Evolutionary conservation across 2,113 vertebrate genomes (phyloP).

Genomic region (Prionailurus bengalensis): DNA sequence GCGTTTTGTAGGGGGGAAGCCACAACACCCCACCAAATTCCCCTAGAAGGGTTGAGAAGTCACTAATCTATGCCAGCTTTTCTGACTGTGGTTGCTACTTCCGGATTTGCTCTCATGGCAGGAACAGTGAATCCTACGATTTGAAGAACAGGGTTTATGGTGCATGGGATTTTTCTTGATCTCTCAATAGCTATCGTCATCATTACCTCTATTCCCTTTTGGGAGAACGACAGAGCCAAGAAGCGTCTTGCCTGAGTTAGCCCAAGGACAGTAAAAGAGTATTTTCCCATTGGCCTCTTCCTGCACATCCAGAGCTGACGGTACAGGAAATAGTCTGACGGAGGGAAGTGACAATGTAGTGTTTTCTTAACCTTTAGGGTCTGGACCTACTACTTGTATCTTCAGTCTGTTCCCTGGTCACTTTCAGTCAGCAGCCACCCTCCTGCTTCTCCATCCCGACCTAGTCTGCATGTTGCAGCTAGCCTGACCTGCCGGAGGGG

Average conservation of each 20-base stretch:
- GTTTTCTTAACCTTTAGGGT: not conserved
- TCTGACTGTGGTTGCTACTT: not conserved
- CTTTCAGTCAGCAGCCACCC: not conserved
- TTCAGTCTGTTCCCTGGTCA: not conserved
- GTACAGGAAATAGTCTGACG: not conserved
- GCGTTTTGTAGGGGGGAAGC: not conserved
- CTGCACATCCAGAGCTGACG: not conserved
- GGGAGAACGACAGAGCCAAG: not conserved
- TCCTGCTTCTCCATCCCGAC: not conserved
- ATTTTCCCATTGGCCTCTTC: not conserved
- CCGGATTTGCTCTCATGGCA: not conserved
- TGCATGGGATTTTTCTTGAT: not conserved
- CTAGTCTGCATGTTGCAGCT: not conserved
- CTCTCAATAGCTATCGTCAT: not conserved
- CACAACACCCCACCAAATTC: not conserved
- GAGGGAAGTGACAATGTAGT: too few species aligned
- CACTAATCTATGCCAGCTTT: not conserved
- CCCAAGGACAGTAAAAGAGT: not conserved
- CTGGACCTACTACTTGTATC: not conserved
- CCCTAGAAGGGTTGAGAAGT: not conserved
- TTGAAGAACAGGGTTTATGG: not conserved
- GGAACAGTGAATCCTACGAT: not conserved
- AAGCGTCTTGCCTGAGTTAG: not conserved
- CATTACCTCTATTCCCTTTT: not conserved
- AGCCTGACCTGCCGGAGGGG: accelerated